Evolutionary conservation across 1,140 invertebrate species (phyloP).

Genomic region (Hormaphis cornu): DNA sequence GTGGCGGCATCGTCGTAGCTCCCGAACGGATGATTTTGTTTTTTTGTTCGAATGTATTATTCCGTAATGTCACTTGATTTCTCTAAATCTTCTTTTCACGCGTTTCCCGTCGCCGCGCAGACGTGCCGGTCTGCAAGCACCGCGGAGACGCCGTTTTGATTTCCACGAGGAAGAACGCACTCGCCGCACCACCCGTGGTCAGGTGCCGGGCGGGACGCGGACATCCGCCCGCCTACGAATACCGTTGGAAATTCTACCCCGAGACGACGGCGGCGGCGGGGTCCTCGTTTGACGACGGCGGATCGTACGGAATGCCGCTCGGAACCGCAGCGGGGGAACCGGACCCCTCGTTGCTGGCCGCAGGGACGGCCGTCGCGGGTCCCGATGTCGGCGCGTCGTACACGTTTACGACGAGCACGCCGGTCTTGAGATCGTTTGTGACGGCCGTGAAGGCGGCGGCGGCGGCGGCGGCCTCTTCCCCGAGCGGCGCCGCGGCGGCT

Average conservation of each 20-base stretch:
- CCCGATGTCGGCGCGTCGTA: neutral
- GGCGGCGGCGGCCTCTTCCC: neutral
- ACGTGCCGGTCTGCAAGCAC: constrained; percentile 3
- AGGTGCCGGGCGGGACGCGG: neutral
- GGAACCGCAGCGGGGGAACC: neutral
- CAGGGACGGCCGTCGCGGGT: neutral
- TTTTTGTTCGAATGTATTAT: no score
- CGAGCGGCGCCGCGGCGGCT: neutral
- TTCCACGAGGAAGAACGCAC: neutral
- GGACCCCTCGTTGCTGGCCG: neutral
- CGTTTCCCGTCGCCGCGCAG: neutral
- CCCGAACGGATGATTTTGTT: no score
- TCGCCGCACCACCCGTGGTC: neutral
- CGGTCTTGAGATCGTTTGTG: neutral
- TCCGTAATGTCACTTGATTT: no score
- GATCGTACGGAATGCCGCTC: no score
- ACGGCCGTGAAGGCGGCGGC: neutral
- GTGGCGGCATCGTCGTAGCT: no score
- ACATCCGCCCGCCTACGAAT: neutral
- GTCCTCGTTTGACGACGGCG: no score
- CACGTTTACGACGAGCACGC: neutral
- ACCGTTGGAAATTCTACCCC: neutral
- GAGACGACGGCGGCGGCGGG: neutral
- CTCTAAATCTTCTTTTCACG: no score
- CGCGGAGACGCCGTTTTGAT: neutral